phyloP scores from a whole-genome alignment of 2,888 invertebrate genomes.

The Synergus itoensis region DNA sequence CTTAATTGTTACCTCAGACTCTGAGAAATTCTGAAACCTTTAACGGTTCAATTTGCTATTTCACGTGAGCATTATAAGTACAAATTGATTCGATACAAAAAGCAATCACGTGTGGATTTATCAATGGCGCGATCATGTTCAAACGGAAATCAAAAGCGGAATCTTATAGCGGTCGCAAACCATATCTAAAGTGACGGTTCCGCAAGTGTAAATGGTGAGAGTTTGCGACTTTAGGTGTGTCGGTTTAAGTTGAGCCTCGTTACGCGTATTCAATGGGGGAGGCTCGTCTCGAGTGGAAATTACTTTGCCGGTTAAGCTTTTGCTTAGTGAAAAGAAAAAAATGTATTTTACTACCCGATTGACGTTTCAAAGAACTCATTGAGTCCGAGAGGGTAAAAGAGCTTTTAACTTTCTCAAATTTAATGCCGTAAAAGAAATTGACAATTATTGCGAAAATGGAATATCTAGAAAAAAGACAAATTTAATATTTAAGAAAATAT shows the following conservation, averaged over 20 bases:
- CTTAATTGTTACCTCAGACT: too few species aligned
- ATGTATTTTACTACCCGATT: not conserved
- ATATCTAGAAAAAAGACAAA: not conserved
- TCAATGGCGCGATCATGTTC: not conserved
- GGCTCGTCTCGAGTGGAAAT: not conserved
- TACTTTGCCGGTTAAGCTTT: not conserved
- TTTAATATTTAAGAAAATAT: too few species aligned
- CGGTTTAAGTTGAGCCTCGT: not conserved
- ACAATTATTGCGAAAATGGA: not conserved
- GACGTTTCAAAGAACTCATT: not conserved
- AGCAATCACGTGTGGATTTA: not conserved
- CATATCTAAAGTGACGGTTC: not conserved
- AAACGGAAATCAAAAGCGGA: too few species aligned
- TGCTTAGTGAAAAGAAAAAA: not conserved
- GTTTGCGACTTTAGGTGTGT: not conserved
- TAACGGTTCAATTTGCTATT: too few species aligned
- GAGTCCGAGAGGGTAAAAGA: not conserved
- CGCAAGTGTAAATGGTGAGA: too few species aligned
- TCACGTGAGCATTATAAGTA: not conserved
- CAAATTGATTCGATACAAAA: not conserved
- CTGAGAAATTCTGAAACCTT: too few species aligned
- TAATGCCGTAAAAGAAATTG: not conserved
- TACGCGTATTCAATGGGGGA: not conserved
- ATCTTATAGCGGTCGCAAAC: not conserved
- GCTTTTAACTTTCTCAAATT: not conserved